Evolutionary conservation across 2,888 invertebrate species (phyloP).

Genomic region (Mythimna albipuncta): DNA sequence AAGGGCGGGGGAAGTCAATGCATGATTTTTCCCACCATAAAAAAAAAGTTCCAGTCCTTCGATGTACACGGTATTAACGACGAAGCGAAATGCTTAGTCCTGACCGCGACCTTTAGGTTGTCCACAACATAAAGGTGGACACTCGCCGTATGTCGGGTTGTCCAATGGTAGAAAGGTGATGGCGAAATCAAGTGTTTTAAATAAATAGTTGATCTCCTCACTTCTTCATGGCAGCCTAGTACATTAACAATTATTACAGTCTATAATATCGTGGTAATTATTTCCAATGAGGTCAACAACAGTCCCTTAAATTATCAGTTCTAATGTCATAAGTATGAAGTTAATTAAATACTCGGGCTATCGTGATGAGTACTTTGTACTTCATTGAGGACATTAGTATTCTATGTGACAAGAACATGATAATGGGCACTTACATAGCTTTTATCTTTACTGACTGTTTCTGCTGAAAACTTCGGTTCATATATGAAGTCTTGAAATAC

Average conservation of each 20-base stretch:
- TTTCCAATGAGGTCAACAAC: slow-evolving; percentile 23
- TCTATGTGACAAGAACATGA: slow-evolving; percentile 5
- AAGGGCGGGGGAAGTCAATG: no score
- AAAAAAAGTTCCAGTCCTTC: no score
- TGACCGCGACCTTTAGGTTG: no score
- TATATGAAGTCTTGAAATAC: neutral
- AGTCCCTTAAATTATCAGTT: slow-evolving; percentile 37
- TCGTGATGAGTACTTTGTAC: slow-evolving; percentile 37
- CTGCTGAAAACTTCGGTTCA: neutral
- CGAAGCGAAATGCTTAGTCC: no score
- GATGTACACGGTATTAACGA: no score
- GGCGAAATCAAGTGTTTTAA: neutral
- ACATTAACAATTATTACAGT: slow-evolving; percentile 19
- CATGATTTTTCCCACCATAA: no score
- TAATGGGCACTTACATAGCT: slow-evolving; percentile 10
- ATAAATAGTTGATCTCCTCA: neutral
- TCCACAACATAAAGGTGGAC: no score
- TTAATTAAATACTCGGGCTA: slow-evolving; percentile 45
- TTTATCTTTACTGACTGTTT: neutral
- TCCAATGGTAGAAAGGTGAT: no score
- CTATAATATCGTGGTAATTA: neutral
- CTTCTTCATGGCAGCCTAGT: slow-evolving; percentile 30
- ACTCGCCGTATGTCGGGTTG: no score
- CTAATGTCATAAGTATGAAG: slow-evolving; percentile 32
- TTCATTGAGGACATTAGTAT: slow-evolving; percentile 26